Evolutionary conservation across 2,888 invertebrate genomes (phyloP).

Genomic region (Drosophila peninsularis): DNA sequence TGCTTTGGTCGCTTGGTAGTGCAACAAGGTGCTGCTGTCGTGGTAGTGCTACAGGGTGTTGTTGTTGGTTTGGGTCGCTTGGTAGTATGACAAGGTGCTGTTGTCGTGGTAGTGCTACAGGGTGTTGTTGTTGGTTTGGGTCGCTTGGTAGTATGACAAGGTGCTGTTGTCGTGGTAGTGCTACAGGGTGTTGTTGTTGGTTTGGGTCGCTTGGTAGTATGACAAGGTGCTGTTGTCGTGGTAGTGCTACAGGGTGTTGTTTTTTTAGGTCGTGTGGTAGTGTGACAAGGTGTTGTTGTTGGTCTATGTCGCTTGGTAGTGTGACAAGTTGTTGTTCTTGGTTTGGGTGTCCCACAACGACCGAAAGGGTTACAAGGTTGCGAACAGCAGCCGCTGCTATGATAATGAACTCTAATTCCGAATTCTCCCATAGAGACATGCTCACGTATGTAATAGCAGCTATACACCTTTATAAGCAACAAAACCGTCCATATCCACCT

Average conservation of each 20-base stretch:
- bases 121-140: too few relatives aligned
- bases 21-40: background rate
- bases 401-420: conserved; percentile 11
- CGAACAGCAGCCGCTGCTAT: background rate
- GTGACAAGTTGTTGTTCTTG: background rate
- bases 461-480: conserved; percentile 16
- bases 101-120: too few relatives aligned
- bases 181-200: too few relatives aligned
- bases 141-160: too few relatives aligned
- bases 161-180: too few relatives aligned
- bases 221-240: background rate
- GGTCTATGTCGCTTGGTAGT: background rate
- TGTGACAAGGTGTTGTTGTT: background rate
- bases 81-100: too few relatives aligned
- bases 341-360: too few relatives aligned
- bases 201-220: background rate
- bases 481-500: conserved; percentile 42
- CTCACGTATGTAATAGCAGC: conserved; percentile 8
- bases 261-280: background rate
- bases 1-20: background rate
- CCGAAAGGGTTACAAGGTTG: too few relatives aligned
- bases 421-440: conserved; percentile 2
- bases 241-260: background rate
- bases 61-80: too few relatives aligned
- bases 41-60: background rate